Conservation (phyloP, 2,113 vertebrate genomes). For the Amblyornis subalaris region DNA sequence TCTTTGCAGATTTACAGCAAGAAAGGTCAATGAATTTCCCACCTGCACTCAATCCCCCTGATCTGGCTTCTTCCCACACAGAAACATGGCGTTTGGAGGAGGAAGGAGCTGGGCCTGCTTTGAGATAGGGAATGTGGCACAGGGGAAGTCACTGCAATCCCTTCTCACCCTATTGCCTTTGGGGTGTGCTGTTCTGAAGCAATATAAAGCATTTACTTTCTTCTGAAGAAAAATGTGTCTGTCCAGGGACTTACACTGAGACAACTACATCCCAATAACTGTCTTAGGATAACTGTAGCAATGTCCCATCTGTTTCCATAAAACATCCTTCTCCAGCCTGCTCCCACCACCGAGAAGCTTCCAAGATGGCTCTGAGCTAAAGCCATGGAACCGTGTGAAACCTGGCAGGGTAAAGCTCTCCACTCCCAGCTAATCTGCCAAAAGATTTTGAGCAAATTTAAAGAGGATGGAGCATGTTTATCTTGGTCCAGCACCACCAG, state of each 20-base stretch:
- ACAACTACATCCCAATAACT: not conserved
- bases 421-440: not conserved
- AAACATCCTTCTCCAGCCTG: not conserved
- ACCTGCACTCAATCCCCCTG: not conserved
- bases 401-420: not conserved
- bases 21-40: not conserved
- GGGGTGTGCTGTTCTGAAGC: not conserved
- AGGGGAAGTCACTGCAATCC: not conserved
- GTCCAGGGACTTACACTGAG: not conserved
- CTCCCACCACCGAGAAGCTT: rapidly evolving
- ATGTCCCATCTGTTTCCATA: not conserved
- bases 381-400: rapidly evolving
- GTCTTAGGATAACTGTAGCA: not conserved
- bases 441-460: not conserved
- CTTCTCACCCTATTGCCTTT: not conserved
- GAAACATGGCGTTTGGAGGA: not conserved
- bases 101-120: not conserved
- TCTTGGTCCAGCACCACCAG: not conserved
- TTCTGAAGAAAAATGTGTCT: not conserved
- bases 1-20: not conserved
- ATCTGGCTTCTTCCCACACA: not conserved
- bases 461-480: not conserved
- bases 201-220: not conserved
- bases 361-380: not conserved
- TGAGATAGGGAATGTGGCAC: not conserved